Conservation (phyloP, 2,113 vertebrate species). For the Motacilla alba region DNA sequence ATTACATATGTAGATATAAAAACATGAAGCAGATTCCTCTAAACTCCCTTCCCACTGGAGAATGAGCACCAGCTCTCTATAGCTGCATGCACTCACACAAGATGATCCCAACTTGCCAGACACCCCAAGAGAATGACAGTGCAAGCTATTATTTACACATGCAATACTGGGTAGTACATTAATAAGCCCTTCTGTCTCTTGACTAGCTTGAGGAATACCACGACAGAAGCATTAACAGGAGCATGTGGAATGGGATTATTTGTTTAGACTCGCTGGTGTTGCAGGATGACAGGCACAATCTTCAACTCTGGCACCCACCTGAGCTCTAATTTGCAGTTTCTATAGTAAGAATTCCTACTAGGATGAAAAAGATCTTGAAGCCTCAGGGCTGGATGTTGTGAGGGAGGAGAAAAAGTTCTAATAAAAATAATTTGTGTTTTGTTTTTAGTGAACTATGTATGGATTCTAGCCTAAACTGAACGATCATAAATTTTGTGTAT, state of each 20-base stretch:
- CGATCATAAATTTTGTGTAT: neutral
- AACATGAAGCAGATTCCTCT: neutral
- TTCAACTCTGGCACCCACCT: neutral
- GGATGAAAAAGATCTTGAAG: neutral
- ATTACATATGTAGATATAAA: neutral
- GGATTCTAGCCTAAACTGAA: neutral
- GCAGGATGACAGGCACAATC: neutral
- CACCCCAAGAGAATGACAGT: neutral
- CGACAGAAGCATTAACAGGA: neutral
- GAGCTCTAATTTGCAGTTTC: neutral
- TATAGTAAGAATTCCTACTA: neutral
- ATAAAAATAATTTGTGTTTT: neutral
- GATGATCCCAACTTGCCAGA: neutral
- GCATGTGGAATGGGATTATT: neutral
- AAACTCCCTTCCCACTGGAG: neutral
- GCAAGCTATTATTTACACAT: neutral
- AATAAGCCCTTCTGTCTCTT: neutral
- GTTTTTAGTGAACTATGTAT: neutral
- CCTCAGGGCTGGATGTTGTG: neutral
- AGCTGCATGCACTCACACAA: neutral
- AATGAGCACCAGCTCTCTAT: neutral
- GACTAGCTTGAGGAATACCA: neutral
- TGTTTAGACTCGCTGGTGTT: neutral
- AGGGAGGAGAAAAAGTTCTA: neutral
- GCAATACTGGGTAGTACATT: neutral